Evolutionary conservation across 92 coral and sea anemone species (phyloP).

Genomic region (Zoanthus solanderi): DNA sequence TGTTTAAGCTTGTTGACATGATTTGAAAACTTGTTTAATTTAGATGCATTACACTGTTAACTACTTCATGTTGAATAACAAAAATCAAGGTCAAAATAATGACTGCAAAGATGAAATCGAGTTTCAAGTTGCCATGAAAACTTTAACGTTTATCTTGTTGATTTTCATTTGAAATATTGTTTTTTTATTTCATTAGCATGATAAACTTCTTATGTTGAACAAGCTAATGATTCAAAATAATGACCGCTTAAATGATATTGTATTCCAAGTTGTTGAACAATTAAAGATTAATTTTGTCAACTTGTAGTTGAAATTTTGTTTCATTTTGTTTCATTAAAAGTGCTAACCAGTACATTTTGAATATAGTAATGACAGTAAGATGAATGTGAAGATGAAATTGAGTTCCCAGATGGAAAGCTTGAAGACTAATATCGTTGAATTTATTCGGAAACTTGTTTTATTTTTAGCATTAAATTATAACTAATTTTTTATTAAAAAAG

Average conservation of each 20-base stretch:
- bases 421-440: not conserved
- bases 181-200: not conserved
- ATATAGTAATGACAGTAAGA: not conserved
- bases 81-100: not conserved
- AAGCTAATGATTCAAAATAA: not conserved
- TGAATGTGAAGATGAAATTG: not conserved
- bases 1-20: not conserved
- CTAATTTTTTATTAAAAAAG: too few species aligned
- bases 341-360: not conserved
- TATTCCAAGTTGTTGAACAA: not conserved
- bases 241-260: not conserved
- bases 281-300: not conserved
- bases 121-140: not conserved
- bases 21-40: too few species aligned
- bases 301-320: not conserved
- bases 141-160: not conserved
- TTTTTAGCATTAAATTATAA: not conserved
- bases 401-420: not conserved
- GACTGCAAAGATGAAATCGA: not conserved
- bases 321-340: not conserved
- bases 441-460: not conserved
- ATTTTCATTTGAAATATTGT: not conserved
- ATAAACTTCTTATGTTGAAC: not conserved
- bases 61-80: not conserved
- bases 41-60: too few species aligned